Evolutionary conservation across 2,113 vertebrate genomes (phyloP).

Genomic region (Ictidomys tridecemlineatus): DNA sequence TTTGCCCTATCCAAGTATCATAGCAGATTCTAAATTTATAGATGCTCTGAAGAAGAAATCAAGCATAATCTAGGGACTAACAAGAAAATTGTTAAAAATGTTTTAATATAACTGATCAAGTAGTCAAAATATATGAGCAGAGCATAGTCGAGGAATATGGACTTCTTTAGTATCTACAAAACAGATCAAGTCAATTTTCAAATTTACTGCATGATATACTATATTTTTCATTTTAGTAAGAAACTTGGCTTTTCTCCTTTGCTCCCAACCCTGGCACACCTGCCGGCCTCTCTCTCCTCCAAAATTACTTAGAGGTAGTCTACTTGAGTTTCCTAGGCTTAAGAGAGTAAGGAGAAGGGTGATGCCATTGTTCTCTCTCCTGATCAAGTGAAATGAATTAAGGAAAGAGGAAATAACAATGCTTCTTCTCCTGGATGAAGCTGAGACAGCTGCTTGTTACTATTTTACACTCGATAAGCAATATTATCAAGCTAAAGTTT

Average conservation of each 20-base stretch:
- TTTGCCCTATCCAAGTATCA: background rate
- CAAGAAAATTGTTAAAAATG: background rate
- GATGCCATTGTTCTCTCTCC: background rate
- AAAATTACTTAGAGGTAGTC: background rate
- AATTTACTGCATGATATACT: background rate
- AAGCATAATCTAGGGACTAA: background rate
- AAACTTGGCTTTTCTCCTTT: background rate
- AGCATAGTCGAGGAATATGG: background rate
- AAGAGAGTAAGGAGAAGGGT: fast-evolving
- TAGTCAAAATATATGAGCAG: background rate
- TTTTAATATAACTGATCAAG: background rate
- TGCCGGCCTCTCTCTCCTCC: background rate
- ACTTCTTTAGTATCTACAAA: background rate
- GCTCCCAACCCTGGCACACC: background rate
- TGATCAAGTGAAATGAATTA: background rate
- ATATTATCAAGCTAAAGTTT: background rate
- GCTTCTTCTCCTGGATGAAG: background rate
- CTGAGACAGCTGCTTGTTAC: background rate
- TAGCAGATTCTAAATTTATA: background rate
- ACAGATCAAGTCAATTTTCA: background rate
- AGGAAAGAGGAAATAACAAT: background rate
- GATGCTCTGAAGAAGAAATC: background rate
- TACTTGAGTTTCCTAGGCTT: background rate
- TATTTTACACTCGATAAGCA: background rate
- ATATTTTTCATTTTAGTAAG: background rate